These are phyloP conservation scores for Tupiocoris notatus DNA, from an alignment of 2,888 invertebrate genomes.

Conservation along the genomic window DNA sequence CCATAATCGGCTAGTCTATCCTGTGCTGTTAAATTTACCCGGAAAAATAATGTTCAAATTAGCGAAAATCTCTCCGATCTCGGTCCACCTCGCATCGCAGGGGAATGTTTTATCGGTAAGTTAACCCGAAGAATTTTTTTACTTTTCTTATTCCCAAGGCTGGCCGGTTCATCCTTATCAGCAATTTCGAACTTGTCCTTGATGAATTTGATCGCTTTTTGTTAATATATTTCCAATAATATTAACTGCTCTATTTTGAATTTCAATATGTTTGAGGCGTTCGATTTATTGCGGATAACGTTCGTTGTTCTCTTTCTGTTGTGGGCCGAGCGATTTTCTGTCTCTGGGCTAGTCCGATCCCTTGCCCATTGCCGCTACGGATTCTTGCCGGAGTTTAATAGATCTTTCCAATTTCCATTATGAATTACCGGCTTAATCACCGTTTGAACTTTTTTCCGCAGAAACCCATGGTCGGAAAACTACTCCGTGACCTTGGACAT, in stretches of 20 bases:
- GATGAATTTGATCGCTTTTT: not conserved
- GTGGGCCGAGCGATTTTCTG: no score
- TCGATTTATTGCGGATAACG: no score
- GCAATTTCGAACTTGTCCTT: not conserved
- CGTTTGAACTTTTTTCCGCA: slow-evolving; percentile 34
- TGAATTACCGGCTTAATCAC: not conserved
- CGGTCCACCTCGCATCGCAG: slow-evolving; percentile 35
- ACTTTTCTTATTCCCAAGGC: not conserved
- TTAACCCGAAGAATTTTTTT: not conserved
- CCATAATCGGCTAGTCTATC: not conserved
- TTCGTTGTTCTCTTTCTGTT: no score
- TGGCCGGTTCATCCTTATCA: not conserved
- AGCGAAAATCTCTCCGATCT: slow-evolving; percentile 39
- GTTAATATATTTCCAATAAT: no score
- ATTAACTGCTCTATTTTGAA: no score
- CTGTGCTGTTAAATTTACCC: not conserved
- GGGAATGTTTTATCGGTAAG: slow-evolving; percentile 42
- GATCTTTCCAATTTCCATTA: not conserved
- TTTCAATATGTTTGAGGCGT: no score
- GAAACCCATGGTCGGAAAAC: slow-evolving; percentile 41
- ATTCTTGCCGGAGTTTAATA: not conserved
- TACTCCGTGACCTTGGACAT: slow-evolving; percentile 36
- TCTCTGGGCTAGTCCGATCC: no score
- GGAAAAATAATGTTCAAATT: slow-evolving; percentile 44
- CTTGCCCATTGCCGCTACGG: no score